Evolutionary conservation across 2,888 invertebrate species (phyloP).

Genomic region (Macaria notata): DNA sequence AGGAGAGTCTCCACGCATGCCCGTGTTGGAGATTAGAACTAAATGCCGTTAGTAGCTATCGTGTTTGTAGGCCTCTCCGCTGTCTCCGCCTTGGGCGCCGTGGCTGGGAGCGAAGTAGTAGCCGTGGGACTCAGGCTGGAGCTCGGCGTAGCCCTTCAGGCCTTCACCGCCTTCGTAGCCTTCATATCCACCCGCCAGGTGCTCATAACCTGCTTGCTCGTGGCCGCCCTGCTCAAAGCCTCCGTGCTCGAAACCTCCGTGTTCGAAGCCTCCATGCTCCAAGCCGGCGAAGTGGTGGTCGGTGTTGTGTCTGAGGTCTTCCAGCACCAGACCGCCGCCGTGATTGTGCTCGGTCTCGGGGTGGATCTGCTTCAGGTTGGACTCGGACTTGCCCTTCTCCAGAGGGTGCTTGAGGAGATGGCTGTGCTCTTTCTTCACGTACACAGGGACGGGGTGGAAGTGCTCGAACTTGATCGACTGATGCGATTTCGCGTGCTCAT

Average conservation of each 20-base stretch:
- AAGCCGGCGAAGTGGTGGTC: conserved; percentile 56
- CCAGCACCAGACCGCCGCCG: conserved; percentile 82
- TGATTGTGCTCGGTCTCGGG: conserved; percentile 83
- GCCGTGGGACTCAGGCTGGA: conserved; percentile 57
- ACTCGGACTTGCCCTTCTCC: conserved; percentile 84
- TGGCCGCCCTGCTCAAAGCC: conserved; percentile 42
- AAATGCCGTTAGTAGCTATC: conserved; percentile 63
- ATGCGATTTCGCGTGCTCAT: conserved; percentile 86
- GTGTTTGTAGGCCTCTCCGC: conserved; percentile 67
- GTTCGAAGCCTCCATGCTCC: conserved; percentile 52
- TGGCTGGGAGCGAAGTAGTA: conserved; percentile 60
- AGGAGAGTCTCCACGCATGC: conserved; percentile 47
- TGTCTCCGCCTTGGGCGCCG: conserved; percentile 49
- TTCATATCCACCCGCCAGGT: conserved; percentile 38
- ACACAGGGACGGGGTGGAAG: conserved; percentile 86
- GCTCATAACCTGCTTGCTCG: conserved; percentile 47
- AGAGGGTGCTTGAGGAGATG: conserved; percentile 85
- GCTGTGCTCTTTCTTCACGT: conserved; percentile 85
- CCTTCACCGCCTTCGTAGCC: conserved; percentile 65
- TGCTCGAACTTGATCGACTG: conserved; percentile 87
- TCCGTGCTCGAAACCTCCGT: conserved; percentile 51
- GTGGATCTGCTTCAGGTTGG: conserved; percentile 82
- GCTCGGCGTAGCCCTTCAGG: conserved; percentile 63
- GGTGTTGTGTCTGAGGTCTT: conserved; percentile 78
- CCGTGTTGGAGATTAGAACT: conserved; percentile 43